Evolutionary conservation across 2,113 vertebrate genomes (phyloP), one percentile per base, ranked within the genome.

Genomic region (Nansenia antarctica): DNA sequence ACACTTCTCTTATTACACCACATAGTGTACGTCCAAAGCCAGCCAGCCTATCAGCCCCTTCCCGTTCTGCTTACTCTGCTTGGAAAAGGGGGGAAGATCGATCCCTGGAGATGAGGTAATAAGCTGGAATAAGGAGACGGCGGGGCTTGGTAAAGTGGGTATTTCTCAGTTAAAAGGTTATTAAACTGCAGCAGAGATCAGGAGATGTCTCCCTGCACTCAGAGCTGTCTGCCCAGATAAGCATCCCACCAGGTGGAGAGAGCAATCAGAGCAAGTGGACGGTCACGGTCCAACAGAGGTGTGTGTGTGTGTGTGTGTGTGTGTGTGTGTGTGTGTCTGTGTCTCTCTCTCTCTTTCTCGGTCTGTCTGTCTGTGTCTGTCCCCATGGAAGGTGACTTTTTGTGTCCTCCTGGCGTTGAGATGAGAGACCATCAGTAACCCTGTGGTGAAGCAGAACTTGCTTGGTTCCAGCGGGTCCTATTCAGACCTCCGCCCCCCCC

Each of bases 81-180:
- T 78, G 80, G 70, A 64, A 85, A 73, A 83, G 85, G 86, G 86
- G 87, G 77, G 76, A 85, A 84, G 81, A 89, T 88, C 86, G 84
- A 86, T 87, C 85, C 84, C 79, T 65, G 32, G 80, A 86, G 89
- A 87, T 80, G 87, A 85, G 80, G 80, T 83, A 85, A 83, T 86
- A 82, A 87, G 84, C 82, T 34, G 62, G 82, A 85, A 83, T 85
- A 81, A 84, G 82, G 87, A 84, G 84, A 73, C 58, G 55, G 78
- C 71, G 74, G 86, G 79, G 42, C 42, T 84, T 78, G 84, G 84
- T 77, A 70, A 73, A 81, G 76, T 14, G 81, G 82, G 81, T 81
- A 84, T 86, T 87, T 84, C 84, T 86, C 80, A 84, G 84, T 89
- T 87, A 90, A 90, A 88, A 87, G 89, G 85, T 82, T 88, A 82